Conservation (phyloP, 1,140 invertebrate genomes). For the Ectropis grisescens region DNA sequence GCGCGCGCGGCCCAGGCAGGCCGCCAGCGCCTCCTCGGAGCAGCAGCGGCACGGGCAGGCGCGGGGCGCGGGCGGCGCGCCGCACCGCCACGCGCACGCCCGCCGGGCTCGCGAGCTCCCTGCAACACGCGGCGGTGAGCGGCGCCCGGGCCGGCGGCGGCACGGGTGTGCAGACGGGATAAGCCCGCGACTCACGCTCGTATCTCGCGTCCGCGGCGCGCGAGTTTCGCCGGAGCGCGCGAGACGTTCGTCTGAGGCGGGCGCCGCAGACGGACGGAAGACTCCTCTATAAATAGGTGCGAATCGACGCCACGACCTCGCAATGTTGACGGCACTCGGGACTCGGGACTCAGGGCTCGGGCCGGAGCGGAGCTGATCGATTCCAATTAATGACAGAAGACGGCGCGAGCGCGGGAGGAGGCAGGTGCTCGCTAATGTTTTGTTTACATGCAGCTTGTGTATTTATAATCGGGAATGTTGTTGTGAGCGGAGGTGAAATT, state of each 20-base stretch:
- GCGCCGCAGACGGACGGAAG: slow-evolving; percentile 64
- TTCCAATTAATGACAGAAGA: no score
- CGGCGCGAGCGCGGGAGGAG: no score
- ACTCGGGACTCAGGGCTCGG: slow-evolving; percentile 1
- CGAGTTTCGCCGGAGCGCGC: no score
- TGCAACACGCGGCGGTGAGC: slow-evolving; percentile 66
- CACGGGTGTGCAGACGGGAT: slow-evolving; percentile 16
- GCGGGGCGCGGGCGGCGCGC: no score
- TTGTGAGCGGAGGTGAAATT: no score
- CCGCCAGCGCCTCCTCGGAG: slow-evolving; percentile 65
- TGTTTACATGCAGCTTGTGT: no score
- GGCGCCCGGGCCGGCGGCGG: slow-evolving; percentile 72
- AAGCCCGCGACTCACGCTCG: slow-evolving; percentile 41
- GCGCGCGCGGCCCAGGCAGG: slow-evolving; percentile 63
- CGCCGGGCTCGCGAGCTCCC: no score
- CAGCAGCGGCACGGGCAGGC: slow-evolving; percentile 57
- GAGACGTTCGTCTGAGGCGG: slow-evolving; percentile 25
- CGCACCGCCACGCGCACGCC: no score
- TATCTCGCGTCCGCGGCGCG: slow-evolving; percentile 17
- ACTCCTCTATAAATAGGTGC: slow-evolving; percentile 56
- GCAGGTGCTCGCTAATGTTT: no score
- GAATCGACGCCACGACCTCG: slow-evolving; percentile 52
- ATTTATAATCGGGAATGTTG: no score
- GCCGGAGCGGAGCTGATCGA: background rate
- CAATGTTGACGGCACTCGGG: slow-evolving; percentile 40